Conservation (phyloP, 2,113 vertebrate species). For the Pipra filicauda region DNA sequence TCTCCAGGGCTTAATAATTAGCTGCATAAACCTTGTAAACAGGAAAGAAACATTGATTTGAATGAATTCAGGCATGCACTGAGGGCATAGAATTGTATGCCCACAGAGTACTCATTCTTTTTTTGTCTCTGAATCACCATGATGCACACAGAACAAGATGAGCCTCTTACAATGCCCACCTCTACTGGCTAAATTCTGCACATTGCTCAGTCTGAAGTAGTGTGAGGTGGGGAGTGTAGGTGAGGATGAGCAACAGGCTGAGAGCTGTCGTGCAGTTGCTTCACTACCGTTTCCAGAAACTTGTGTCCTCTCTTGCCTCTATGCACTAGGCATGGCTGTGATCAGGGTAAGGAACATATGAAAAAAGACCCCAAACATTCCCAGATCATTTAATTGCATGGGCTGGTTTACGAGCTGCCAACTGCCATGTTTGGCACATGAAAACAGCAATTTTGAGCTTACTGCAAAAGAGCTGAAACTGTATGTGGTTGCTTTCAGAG, state of each 20-base stretch:
- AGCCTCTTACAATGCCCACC: neutral
- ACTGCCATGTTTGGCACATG: neutral
- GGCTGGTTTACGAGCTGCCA: neutral
- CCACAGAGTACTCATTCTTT: neutral
- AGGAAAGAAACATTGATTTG: neutral
- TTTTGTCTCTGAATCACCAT: neutral
- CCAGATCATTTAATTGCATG: neutral
- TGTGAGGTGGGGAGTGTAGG: fast-evolving
- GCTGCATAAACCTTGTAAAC: neutral
- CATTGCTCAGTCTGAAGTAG: neutral
- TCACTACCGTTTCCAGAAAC: neutral
- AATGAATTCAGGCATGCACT: neutral
- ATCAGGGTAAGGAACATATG: too few species aligned
- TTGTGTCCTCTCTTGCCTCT: neutral
- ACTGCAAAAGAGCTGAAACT: neutral
- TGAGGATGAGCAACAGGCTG: neutral
- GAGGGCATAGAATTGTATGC: neutral
- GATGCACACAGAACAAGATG: neutral
- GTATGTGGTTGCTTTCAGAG: neutral
- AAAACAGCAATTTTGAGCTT: neutral
- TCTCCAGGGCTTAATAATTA: neutral
- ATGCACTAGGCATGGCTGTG: neutral
- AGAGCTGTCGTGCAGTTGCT: neutral
- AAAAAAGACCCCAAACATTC: too few species aligned
- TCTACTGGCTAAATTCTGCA: neutral